Conservation (phyloP, 2,888 invertebrate genomes). For the Noctua pronuba region DNA sequence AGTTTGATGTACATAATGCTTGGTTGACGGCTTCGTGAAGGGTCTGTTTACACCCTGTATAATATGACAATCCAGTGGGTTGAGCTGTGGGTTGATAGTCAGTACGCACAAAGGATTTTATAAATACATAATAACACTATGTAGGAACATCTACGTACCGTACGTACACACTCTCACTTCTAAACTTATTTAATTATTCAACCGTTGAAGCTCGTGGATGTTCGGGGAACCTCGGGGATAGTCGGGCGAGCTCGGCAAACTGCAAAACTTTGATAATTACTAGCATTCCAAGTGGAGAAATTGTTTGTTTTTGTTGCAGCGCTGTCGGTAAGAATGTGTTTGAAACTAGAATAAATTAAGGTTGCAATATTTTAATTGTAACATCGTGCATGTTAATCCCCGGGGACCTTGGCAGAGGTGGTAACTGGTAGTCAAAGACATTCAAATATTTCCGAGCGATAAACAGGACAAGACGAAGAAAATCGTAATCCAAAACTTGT, state of each 20-base stretch:
- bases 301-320: conserved; percentile 59
- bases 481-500: too few relatives aligned
- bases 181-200: conserved; percentile 75
- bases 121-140: background rate
- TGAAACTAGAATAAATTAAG: background rate
- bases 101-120: background rate
- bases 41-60: too few relatives aligned
- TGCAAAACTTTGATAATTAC: conserved; percentile 61
- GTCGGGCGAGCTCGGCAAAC: conserved; percentile 47
- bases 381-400: background rate
- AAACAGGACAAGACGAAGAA: too few relatives aligned
- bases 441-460: too few relatives aligned
- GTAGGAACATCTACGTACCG: background rate
- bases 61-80: too few relatives aligned
- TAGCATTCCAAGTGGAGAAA: conserved; percentile 47
- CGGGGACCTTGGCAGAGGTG: background rate
- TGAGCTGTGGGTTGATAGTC: too few relatives aligned
- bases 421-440: background rate
- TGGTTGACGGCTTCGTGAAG: too few relatives aligned
- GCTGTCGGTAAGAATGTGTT: conserved; percentile 28
- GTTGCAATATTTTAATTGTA: background rate
- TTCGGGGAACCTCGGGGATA: conserved; percentile 41
- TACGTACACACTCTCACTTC: conserved; percentile 34
- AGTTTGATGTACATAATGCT: too few relatives aligned
- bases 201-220: conserved; percentile 40